Percentiles rank a stretch among this genome's conserved stretches.
Conservation (phyloP, 2,797 vertebrate genomes). For the Galago senegalensis region DNA sequence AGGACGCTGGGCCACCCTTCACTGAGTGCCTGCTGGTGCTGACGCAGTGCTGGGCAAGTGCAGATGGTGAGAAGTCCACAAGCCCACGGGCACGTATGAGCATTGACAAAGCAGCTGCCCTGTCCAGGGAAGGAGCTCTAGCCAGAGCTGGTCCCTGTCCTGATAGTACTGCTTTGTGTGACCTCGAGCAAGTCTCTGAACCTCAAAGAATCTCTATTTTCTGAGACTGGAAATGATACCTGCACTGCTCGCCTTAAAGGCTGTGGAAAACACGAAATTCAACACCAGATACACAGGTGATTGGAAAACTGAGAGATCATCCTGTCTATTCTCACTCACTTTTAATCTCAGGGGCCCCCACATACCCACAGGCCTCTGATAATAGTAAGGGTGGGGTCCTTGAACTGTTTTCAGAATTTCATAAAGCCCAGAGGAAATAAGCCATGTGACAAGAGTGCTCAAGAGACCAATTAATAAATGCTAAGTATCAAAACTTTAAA, state of each 20-base stretch:
- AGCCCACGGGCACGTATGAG: rapidly evolving
- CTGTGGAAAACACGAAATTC: background rate
- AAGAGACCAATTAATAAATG: background rate
- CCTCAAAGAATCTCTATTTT: background rate
- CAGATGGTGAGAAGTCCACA: background rate
- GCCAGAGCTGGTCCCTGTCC: background rate
- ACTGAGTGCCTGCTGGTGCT: background rate
- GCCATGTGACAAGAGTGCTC: background rate
- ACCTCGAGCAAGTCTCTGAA: background rate
- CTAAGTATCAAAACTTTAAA: background rate
- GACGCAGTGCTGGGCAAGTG: background rate
- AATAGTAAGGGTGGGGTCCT: background rate
- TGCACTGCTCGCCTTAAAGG: background rate
- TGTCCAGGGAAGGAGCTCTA: background rate
- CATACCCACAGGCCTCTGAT: background rate
- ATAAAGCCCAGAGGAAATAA: slow-evolving; percentile 36
- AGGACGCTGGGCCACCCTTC: slow-evolving; percentile 17
- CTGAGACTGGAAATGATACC: background rate
- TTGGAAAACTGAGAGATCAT: background rate
- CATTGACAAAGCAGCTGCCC: background rate
- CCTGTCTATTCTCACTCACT: background rate
- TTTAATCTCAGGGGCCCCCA: background rate
- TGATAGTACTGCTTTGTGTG: background rate
- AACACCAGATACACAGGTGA: background rate
- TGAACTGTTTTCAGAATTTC: background rate